Evolutionary conservation across 2,113 vertebrate genomes (phyloP).

Genomic region (Mesoclemmys tuberculata): DNA sequence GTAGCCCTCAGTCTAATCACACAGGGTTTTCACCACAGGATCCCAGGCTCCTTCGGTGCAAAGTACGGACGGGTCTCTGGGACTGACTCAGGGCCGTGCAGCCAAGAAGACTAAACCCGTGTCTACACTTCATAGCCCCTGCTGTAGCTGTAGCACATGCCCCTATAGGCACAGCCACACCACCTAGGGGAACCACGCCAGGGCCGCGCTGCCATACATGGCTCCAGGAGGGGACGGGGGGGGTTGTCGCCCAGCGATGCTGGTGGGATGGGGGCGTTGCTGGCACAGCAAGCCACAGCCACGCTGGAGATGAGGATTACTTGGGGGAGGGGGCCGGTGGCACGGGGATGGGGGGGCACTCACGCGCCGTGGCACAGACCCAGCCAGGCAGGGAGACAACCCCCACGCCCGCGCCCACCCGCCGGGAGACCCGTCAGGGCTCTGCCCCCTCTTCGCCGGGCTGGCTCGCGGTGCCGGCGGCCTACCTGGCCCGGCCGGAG

Average conservation of each 20-base stretch:
- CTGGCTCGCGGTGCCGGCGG: background rate
- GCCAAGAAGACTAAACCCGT: background rate
- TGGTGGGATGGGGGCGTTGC: background rate
- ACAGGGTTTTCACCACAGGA: background rate
- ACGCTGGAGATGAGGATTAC: background rate
- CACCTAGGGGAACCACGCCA: no score
- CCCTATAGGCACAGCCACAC: no score
- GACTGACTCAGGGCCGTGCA: background rate
- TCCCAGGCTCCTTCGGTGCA: background rate
- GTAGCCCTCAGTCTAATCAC: background rate
- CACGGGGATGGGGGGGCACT: background rate
- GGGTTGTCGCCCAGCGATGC: background rate
- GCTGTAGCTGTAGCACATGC: no score
- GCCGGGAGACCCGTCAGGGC: background rate
- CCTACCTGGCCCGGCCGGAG: conserved; percentile 85
- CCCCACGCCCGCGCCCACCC: background rate
- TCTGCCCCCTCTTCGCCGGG: no score
- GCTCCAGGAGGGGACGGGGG: no score
- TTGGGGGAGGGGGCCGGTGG: no score
- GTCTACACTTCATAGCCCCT: background rate
- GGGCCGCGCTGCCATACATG: no score
- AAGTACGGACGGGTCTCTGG: background rate
- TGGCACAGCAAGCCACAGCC: background rate
- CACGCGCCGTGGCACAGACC: no score
- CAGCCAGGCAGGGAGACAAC: no score